phyloP scores from a whole-genome alignment of 2,888 invertebrate genomes.

The Drosophila multiciliata region DNA sequence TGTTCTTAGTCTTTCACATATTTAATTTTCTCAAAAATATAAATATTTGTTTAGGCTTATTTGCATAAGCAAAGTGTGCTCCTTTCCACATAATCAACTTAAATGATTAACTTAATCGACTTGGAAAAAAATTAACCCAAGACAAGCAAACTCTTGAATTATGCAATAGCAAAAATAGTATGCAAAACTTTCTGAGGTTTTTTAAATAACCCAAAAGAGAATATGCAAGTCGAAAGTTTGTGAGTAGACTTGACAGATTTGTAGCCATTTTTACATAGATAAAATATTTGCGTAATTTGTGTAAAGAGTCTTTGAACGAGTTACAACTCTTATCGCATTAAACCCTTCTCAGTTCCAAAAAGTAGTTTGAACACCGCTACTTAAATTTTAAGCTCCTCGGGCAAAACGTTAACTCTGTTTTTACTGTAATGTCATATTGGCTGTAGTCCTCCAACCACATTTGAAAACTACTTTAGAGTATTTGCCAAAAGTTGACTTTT shows the following conservation, averaged over 20 bases:
- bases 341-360: neutral
- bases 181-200: neutral
- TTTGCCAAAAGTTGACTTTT: conserved; percentile 17
- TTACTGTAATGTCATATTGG: conserved; percentile 1
- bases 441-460: conserved; percentile 8
- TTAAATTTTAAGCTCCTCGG: conserved; percentile 5
- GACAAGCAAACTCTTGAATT: neutral
- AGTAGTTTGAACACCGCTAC: neutral
- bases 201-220: neutral
- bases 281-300: neutral
- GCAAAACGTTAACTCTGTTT: neutral
- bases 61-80: neutral
- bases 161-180: neutral
- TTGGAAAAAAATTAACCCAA: neutral
- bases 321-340: neutral
- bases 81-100: neutral
- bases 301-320: neutral
- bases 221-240: neutral
- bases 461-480: conserved; percentile 5
- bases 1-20: neutral
- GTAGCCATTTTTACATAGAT: neutral
- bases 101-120: neutral
- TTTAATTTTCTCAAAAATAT: neutral
- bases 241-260: neutral
- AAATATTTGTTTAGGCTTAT: neutral